Percentiles rank a stretch among this genome's conserved stretches.
phyloP scores from a whole-genome alignment of 2,113 vertebrate genomes.

The Colistium nudipinnis region DNA sequence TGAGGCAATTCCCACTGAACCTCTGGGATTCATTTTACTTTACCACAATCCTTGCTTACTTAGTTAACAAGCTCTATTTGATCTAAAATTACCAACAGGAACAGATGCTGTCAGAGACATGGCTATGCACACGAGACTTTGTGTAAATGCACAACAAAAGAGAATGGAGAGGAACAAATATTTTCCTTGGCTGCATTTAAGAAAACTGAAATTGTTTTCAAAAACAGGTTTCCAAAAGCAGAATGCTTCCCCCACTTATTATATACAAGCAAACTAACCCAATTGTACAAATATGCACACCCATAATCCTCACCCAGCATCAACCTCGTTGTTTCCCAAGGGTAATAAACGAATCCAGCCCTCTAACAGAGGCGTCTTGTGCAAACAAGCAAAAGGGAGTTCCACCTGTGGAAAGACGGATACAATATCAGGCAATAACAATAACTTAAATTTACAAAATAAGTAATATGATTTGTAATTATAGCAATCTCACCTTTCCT shows the following conservation, averaged over 20 bases:
- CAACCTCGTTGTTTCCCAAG: conserved; percentile 81
- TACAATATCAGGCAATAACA: conserved; percentile 10
- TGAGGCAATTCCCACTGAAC: conserved; percentile 36
- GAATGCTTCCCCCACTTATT: conserved; percentile 1
- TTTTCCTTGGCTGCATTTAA: conserved; percentile 22
- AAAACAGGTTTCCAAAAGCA: neutral
- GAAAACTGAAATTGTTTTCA: too few relatives aligned
- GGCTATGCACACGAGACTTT: conserved; percentile 10
- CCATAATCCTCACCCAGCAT: conserved; percentile 80
- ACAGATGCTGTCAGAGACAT: conserved; percentile 41
- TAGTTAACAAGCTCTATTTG: conserved; percentile 8
- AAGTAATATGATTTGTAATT: neutral
- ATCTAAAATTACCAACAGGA: conserved; percentile 57
- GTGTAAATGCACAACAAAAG: conserved; percentile 19
- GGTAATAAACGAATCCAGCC: conserved; percentile 92
- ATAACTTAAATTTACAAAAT: neutral
- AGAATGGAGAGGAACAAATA: conserved; percentile 9
- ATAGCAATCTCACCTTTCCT: conserved; percentile 83
- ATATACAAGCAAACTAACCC: conserved; percentile 27
- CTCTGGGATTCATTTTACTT: conserved; percentile 9
- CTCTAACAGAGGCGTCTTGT: conserved; percentile 74
- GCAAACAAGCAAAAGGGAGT: conserved; percentile 81
- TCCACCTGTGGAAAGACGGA: conserved; percentile 81
- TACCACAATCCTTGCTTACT: neutral
- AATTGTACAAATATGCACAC: conserved; percentile 43